Conservation (phyloP, 2,797 vertebrate species). For the Vultur gryphus region DNA sequence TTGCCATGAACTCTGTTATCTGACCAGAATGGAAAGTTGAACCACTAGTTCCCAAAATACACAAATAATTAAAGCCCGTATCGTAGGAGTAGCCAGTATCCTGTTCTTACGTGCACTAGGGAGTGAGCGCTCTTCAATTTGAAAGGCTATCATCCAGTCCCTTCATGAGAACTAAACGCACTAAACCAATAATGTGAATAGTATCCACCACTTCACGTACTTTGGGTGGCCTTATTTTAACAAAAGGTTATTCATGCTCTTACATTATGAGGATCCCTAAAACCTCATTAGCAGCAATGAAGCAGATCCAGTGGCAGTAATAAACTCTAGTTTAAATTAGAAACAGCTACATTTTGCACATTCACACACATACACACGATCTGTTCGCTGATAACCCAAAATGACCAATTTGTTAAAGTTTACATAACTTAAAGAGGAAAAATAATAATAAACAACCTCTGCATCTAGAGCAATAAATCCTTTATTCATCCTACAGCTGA, state of each 20-base stretch:
- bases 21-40: background rate
- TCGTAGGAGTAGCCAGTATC: background rate
- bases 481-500: background rate
- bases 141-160: background rate
- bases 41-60: background rate
- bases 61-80: background rate
- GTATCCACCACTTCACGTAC: conserved; percentile 8
- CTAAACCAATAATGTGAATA: background rate
- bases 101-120: background rate
- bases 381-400: background rate
- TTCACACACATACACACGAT: background rate
- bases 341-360: conserved; percentile 32
- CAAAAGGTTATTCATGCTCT: conserved; percentile 20
- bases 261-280: background rate
- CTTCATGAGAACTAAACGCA: conserved; percentile 13
- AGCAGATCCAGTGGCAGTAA: conserved; percentile 32
- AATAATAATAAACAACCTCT: background rate
- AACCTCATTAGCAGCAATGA: conserved; percentile 48
- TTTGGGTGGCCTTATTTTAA: conserved; percentile 47
- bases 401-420: conserved; percentile 15
- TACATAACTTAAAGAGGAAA: background rate
- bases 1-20: background rate
- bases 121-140: background rate
- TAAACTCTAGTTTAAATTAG: conserved; percentile 53
- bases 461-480: conserved; percentile 13